Evolutionary conservation across 2,888 invertebrate genomes (phyloP).

Genomic region (Endotricha flammealis): DNA sequence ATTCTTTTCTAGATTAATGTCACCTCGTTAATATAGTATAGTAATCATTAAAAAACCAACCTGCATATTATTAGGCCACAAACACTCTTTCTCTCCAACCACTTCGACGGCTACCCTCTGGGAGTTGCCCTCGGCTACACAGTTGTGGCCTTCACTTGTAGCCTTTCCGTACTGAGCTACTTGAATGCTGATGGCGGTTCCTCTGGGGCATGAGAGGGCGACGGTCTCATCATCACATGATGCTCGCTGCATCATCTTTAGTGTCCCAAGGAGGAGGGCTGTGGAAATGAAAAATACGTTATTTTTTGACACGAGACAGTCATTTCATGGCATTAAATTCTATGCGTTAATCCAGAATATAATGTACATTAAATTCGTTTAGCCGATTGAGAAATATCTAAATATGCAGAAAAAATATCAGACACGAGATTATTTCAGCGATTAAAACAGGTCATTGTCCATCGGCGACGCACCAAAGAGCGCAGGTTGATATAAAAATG

Average conservation of each 20-base stretch:
- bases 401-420: too few species aligned
- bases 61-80: slow-evolving; percentile 29
- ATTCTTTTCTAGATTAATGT: too few species aligned
- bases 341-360: too few species aligned
- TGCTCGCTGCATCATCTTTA: slow-evolving; percentile 91
- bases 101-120: slow-evolving; percentile 38
- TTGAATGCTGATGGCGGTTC: slow-evolving; percentile 93
- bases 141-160: slow-evolving; percentile 50
- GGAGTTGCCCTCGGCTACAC: slow-evolving; percentile 37
- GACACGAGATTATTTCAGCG: too few species aligned
- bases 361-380: too few species aligned
- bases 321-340: not conserved
- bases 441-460: too few species aligned
- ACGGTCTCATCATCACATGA: slow-evolving; percentile 94
- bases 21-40: too few species aligned
- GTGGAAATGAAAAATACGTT: slow-evolving; percentile 24
- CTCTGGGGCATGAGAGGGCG: slow-evolving; percentile 90
- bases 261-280: slow-evolving; percentile 92
- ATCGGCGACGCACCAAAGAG: too few species aligned
- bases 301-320: not conserved
- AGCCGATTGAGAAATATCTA: too few species aligned
- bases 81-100: slow-evolving; percentile 74
- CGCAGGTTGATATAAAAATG: too few species aligned
- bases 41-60: too few species aligned
- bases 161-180: slow-evolving; percentile 91